Conservation (phyloP, 2,888 invertebrate genomes). For the Drosophila multiciliata region DNA sequence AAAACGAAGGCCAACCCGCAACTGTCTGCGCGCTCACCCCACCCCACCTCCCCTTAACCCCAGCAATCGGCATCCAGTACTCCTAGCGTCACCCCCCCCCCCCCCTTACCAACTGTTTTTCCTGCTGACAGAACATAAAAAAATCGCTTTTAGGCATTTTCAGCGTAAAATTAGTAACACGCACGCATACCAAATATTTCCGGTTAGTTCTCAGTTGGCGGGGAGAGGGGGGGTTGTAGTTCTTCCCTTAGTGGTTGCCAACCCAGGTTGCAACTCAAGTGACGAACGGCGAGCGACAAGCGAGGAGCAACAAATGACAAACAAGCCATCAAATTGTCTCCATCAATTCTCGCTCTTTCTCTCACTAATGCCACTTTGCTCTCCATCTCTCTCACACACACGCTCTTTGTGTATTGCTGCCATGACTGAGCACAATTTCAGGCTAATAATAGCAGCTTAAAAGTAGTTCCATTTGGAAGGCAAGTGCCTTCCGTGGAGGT, state of each 20-base stretch:
- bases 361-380: neutral
- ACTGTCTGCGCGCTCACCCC: conserved; percentile 37
- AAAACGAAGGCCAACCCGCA: conserved; percentile 63
- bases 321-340: conserved; percentile 28
- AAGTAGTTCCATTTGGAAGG: conserved; percentile 3
- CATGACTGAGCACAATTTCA: conserved; percentile 45
- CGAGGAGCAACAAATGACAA: conserved; percentile 28
- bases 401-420: neutral
- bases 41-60: neutral
- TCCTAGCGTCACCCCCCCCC: too few species aligned
- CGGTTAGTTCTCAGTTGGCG: conserved; percentile 33
- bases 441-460: conserved; percentile 11
- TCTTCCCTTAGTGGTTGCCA: neutral
- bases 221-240: neutral
- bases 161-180: conserved; percentile 63
- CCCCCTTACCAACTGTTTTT: conserved; percentile 53
- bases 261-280: conserved; percentile 48
- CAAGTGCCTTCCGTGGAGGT: neutral
- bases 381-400: neutral
- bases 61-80: neutral
- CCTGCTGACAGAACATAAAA: conserved; percentile 74
- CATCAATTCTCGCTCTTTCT: neutral
- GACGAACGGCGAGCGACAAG: conserved; percentile 41
- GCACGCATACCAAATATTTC: conserved; percentile 69
- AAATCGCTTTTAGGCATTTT: conserved; percentile 27